phyloP scores from a whole-genome alignment of 2,113 vertebrate species.

The Gymnobelideus leadbeateri region DNA sequence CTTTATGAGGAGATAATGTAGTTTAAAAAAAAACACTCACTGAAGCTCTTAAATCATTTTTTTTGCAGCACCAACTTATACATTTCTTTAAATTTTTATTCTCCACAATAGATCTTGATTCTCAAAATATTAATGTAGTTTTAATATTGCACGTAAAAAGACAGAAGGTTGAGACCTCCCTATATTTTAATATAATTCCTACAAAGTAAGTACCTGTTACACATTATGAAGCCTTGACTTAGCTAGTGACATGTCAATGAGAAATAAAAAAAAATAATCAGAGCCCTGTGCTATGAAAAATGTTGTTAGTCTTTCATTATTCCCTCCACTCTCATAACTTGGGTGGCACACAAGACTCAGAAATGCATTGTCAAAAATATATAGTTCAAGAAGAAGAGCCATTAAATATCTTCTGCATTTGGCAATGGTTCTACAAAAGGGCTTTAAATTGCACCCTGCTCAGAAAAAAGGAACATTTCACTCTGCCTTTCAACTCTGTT shows the following conservation, averaged over 20 bases:
- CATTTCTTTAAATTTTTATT: constrained; percentile 77
- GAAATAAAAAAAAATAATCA: constrained; percentile 77
- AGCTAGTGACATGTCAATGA: constrained; percentile 64
- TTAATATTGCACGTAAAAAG: constrained; percentile 78
- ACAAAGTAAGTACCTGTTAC: constrained; percentile 68
- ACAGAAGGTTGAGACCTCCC: constrained; percentile 74
- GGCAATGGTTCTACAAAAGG: constrained; percentile 45
- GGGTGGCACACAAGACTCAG: constrained; percentile 71
- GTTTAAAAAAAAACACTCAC: constrained; percentile 22
- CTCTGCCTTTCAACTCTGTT: not conserved
- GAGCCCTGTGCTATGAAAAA: constrained; percentile 49
- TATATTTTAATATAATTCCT: constrained; percentile 75
- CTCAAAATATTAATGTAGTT: constrained; percentile 80
- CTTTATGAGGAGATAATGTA: constrained; percentile 66
- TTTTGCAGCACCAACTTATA: constrained; percentile 64
- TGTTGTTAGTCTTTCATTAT: constrained; percentile 74
- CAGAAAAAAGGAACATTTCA: constrained; percentile 8
- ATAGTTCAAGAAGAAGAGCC: constrained; percentile 59
- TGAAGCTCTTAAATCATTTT: constrained; percentile 65
- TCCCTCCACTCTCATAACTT: constrained; percentile 70
- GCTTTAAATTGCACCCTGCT: constrained; percentile 25
- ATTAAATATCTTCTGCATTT: constrained; percentile 76
- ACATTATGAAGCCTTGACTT: constrained; percentile 71
- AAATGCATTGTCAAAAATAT: constrained; percentile 75
- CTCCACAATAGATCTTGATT: constrained; percentile 55